phyloP scores from a whole-genome alignment of 2,113 vertebrate species.

The Choloepus hoffmanni region DNA sequence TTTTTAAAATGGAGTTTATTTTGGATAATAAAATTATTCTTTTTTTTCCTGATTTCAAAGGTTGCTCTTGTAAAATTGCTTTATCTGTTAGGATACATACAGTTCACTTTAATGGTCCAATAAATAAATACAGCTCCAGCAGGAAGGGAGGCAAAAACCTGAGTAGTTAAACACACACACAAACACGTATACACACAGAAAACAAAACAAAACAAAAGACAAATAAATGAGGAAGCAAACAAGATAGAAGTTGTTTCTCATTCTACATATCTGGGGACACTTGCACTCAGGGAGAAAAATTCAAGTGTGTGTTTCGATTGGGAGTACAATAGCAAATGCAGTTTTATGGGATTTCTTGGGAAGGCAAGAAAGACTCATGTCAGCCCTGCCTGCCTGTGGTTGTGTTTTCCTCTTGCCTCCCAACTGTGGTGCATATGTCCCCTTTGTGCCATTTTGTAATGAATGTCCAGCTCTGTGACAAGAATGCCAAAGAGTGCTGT shows the following conservation, averaged over 20 bases:
- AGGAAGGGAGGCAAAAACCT: conserved; percentile 34
- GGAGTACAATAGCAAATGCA: not conserved
- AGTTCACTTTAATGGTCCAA: conserved; percentile 26
- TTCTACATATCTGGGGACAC: not conserved
- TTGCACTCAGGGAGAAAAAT: not conserved
- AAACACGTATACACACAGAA: not conserved
- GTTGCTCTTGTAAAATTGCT: conserved; percentile 9
- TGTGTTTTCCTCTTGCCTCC: not conserved
- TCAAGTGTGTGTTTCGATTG: not conserved
- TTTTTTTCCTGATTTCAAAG: not conserved
- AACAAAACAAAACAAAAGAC: not conserved
- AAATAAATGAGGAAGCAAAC: not conserved
- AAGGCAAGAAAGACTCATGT: not conserved
- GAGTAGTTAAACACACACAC: not conserved
- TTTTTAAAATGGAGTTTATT: conserved; percentile 34
- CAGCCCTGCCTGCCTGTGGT: not conserved
- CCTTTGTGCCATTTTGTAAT: conserved; percentile 9
- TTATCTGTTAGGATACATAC: not conserved
- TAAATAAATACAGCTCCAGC: conserved; percentile 35
- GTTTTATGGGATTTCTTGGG: not conserved
- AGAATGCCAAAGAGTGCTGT: conserved; percentile 51
- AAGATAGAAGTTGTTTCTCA: not conserved
- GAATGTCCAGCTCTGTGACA: not conserved
- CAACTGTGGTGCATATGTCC: not conserved
- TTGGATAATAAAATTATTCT: not conserved